A percentile compares a stretch with the other conserved stretches of the same genome.
phyloP scores from a whole-genome alignment of 2,797 vertebrate species.

The Crax fasciolata region DNA sequence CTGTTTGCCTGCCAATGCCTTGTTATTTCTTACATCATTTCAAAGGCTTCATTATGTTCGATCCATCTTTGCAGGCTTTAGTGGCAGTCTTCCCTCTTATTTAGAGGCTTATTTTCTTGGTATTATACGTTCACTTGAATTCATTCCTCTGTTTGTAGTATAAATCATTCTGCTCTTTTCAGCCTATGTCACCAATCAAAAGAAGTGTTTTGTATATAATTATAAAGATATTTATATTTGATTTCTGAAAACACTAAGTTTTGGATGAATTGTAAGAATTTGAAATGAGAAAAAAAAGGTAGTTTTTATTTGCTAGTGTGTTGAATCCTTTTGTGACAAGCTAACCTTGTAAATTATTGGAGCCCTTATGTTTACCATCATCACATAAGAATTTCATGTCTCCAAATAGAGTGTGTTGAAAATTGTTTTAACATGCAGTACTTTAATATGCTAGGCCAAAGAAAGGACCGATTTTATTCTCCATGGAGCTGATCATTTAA shows the following conservation, averaged over 20 bases:
- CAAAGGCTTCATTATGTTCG: slow-evolving; percentile 23
- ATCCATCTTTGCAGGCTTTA: background rate
- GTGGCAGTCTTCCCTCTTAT: background rate
- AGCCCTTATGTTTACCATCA: background rate
- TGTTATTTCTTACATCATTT: slow-evolving; percentile 24
- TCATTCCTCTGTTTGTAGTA: background rate
- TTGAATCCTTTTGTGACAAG: background rate
- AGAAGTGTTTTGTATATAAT: background rate
- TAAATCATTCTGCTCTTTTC: background rate
- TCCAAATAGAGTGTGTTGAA: background rate
- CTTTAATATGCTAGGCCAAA: background rate
- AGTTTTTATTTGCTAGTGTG: background rate
- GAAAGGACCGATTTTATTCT: background rate
- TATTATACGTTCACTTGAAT: slow-evolving; percentile 28
- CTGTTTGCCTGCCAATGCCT: slow-evolving; percentile 1
- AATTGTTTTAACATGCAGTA: background rate
- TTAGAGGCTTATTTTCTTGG: slow-evolving; percentile 14
- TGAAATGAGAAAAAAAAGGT: background rate
- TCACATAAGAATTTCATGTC: background rate
- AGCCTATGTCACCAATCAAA: background rate
- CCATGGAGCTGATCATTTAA: background rate
- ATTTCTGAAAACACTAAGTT: background rate
- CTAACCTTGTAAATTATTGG: background rate
- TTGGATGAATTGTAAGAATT: background rate
- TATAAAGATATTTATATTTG: background rate